Evolutionary conservation across 1,140 invertebrate genomes (phyloP).

Genomic region (Maniola jurtina): DNA sequence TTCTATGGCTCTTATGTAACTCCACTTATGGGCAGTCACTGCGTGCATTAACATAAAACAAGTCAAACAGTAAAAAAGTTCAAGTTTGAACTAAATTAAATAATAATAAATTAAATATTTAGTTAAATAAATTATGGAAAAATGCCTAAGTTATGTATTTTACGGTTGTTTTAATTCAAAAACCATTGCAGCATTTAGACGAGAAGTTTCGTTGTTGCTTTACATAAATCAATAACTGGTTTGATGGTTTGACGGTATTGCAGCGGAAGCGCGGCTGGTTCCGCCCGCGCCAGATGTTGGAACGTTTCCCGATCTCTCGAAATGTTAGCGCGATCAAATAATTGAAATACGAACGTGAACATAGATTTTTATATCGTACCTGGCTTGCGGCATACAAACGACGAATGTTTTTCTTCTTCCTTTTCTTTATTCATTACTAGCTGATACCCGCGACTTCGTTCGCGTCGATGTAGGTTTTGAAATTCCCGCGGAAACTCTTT

Average conservation of each 20-base stretch:
- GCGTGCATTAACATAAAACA: no score
- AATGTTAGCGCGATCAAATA: not conserved
- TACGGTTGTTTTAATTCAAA: not conserved
- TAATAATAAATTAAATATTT: no score
- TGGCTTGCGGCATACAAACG: not conserved
- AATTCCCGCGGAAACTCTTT: no score
- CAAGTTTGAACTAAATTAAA: no score
- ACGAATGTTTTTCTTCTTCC: no score
- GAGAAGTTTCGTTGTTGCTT: not conserved
- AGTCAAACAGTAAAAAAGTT: no score
- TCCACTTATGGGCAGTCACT: no score
- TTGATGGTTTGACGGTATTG: not conserved
- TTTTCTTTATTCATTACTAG: no score
- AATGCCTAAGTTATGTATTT: not conserved
- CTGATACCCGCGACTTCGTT: no score
- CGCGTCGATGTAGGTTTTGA: no score
- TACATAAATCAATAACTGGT: slow-evolving; percentile 2
- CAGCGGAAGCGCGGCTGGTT: not conserved
- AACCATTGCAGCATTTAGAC: not conserved
- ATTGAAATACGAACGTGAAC: not conserved
- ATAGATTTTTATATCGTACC: not conserved
- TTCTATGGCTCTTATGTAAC: no score
- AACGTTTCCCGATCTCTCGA: not conserved
- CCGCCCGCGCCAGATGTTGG: not conserved
- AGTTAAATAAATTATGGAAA: no score